Evolutionary conservation across 2,797 vertebrate species (phyloP).

Genomic region (Streptopelia turtur): DNA sequence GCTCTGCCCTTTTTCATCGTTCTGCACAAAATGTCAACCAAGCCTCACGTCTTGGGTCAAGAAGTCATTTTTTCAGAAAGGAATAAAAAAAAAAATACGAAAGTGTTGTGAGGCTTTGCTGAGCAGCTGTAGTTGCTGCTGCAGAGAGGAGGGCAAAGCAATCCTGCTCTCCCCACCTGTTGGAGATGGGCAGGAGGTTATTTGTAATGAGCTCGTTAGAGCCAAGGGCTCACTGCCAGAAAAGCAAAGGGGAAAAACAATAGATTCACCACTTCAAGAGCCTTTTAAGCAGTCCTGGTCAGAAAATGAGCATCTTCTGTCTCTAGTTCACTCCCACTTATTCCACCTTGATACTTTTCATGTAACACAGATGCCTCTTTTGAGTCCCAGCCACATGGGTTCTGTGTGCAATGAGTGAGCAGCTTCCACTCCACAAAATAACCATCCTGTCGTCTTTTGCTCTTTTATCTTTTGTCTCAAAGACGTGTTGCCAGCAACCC

Average conservation of each 20-base stretch:
- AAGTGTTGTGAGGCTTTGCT: neutral
- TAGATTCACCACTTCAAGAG: neutral
- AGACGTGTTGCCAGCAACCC: neutral
- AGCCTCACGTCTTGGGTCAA: neutral
- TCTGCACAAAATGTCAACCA: neutral
- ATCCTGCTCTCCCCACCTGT: neutral
- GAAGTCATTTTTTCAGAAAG: neutral
- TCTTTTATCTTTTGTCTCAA: neutral
- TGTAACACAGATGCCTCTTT: neutral
- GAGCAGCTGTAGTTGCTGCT: neutral
- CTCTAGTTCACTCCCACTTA: neutral
- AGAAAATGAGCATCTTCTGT: neutral
- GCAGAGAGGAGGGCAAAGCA: neutral
- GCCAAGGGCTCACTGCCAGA: neutral
- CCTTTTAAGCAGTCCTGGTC: neutral
- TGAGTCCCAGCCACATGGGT: neutral
- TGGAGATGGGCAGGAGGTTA: neutral
- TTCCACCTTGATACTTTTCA: neutral
- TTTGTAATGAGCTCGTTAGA: neutral
- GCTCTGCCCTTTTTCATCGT: constrained; percentile 11
- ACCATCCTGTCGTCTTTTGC: neutral
- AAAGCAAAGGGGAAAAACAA: neutral
- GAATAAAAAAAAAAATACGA: too few species aligned
- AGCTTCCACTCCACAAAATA: neutral
- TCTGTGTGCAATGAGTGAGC: neutral